These are phyloP conservation scores for Polypterus senegalus DNA, from an alignment of 2,113 vertebrate genomes.

Conservation along the genomic window DNA sequence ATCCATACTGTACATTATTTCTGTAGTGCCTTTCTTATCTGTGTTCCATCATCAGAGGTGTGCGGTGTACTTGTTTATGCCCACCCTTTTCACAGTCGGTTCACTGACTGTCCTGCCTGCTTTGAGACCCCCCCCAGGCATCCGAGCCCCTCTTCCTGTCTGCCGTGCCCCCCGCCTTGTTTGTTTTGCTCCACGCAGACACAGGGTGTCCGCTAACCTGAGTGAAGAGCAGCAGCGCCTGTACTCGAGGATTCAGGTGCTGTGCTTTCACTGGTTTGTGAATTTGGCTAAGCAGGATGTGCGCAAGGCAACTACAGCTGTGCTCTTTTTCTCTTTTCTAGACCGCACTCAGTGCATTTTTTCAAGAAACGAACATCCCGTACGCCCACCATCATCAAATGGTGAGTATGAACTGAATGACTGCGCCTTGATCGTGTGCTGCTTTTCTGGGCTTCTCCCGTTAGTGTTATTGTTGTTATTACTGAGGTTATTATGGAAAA, in stretches of 20 bases:
- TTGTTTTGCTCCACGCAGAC: background rate
- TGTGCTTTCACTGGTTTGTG: background rate
- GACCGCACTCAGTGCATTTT: slow-evolving; percentile 96
- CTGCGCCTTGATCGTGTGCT: background rate
- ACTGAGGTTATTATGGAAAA: slow-evolving; percentile 40
- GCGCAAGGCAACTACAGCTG: too few relatives aligned
- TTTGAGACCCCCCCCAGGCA: too few relatives aligned
- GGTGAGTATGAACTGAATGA: slow-evolving; percentile 58
- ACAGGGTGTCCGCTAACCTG: background rate
- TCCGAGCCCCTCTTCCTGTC: too few relatives aligned
- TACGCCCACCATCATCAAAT: slow-evolving; percentile 96
- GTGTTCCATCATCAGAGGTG: too few relatives aligned
- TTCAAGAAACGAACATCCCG: slow-evolving; percentile 94
- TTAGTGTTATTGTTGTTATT: slow-evolving; percentile 6
- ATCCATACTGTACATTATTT: too few relatives aligned
- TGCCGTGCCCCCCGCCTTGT: too few relatives aligned
- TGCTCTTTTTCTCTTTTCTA: slow-evolving; percentile 35
- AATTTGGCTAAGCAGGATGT: background rate
- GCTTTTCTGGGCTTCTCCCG: background rate
- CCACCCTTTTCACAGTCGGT: too few relatives aligned
- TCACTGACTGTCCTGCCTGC: too few relatives aligned
- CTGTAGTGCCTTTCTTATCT: too few relatives aligned
- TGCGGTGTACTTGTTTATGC: too few relatives aligned
- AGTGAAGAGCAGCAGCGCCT: background rate
- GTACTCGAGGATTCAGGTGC: background rate